Base-by-base conservation (phyloP, 2,888 invertebrate species). In the Acanthosepion esculentum region DNA sequence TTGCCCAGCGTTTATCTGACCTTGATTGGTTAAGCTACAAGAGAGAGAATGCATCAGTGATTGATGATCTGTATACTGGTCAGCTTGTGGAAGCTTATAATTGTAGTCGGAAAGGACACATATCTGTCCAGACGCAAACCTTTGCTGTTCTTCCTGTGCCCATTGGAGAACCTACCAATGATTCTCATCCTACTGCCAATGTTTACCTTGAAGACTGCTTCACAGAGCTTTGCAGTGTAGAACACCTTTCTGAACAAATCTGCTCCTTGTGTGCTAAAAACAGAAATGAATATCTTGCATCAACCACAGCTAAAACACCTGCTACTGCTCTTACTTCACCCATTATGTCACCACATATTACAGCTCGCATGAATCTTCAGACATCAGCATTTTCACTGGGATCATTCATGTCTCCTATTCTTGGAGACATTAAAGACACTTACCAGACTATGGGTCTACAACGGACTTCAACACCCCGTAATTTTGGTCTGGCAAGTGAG, bases 11-110 rank as follows among this genome's bases (percentile, higher is more conserved):
- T 48, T 95, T 97, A 94, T 96, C 97, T 1, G 97, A 97, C 94
- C 95, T 97, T 41, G 97, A 97, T 95, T 97, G 97, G 97, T 95
- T 97, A 94, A 96, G 96, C n/a, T 96, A 97, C 96, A 97, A 97
- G 95, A 96, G 96, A 95, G 95, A 95, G 20, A 97, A 97, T 95
- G 95, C 96, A 94, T 97, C 97, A 2, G 95, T 96, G 0, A 95
- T 97, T 7, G 97, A 97, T 94, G 96, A 96, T 93, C 95, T 96
- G 92, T 97, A 97, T 95, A 97, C 97, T 0, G 97, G 97, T 12
- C 97, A 97, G 96, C 94, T 97, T 33, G 96, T 97, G 4, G 97
- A 97, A 94, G 96, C 96, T 0, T 96, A 96, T 93, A 96, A 97
- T 95, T 97, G 97, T 95, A 95, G 96, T 10, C 95, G 95, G 29